Base-by-base conservation (phyloP, 2,888 invertebrate genomes). In the Phragmatobia fuliginosa region DNA sequence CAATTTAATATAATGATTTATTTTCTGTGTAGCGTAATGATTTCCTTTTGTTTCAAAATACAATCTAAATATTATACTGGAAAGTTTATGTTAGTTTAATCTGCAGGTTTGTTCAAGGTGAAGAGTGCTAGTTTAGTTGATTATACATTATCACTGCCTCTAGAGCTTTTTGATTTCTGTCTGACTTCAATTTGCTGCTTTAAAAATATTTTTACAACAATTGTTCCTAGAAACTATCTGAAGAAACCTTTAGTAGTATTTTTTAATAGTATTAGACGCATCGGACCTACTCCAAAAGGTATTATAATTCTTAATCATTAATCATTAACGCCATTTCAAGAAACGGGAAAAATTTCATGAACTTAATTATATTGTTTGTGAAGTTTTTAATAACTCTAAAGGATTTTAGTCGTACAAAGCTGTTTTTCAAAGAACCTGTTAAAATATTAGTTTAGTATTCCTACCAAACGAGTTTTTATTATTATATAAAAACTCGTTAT, bases 1-100 rank as follows among this genome's bases (percentile, higher is more conserved):
- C 25, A 41, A 25, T 38, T 63, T 56, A 68, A 68, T 68, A 11
- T 60, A 16, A 18, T n/a, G 60, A 60, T 49, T 64, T 52, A 64
- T 52, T 32, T 45, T 64, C 49, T 31, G 49, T 45, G 60, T 49
- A 33, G n/a, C 25, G 32, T 56, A 41, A 18, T 25, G 56, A 62
- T 58, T 32, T 41, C 58, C 8, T 58, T 11, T 33, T 1, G 28
- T n/a, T 49, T 45, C 33, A 11, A 16, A 32, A 32, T 60, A 18
- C 10, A 38, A 25, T 28, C 10, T 36, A 33, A 36, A 65, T 36
- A 38, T 28, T 1, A 41, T 18, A 16, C 14, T 28, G 14, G 14
- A 16, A 25, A 7, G 5, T 5, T n/a, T 28, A 16, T 14, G 28
- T 6, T 28, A 28, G 5, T 6, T 16, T 0, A 56, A 56, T 25